Evolutionary conservation across 2,888 invertebrate genomes (phyloP).

Genomic region (Eupeodes latifasciatus): DNA sequence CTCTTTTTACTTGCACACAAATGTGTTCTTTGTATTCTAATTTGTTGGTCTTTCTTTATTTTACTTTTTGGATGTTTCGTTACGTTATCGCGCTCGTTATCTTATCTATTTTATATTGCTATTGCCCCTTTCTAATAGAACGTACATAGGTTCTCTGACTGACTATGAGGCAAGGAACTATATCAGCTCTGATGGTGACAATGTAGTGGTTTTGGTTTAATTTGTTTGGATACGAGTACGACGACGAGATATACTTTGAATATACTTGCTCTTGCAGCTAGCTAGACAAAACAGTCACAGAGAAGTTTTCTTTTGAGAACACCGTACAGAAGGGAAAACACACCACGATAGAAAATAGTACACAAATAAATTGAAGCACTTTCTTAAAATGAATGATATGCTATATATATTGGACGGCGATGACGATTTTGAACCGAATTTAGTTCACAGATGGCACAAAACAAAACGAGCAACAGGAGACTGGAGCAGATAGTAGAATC

Average conservation of each 20-base stretch:
- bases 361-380: slow-evolving; percentile 27
- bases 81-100: slow-evolving; percentile 67
- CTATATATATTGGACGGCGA: background rate
- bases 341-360: slow-evolving; percentile 32
- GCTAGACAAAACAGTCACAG: slow-evolving; percentile 18
- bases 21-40: slow-evolving; percentile 57
- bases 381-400: background rate
- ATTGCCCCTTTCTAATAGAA: slow-evolving; percentile 49
- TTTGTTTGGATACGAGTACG: slow-evolving; percentile 15
- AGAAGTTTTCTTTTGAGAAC: slow-evolving; percentile 39
- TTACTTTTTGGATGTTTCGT: slow-evolving; percentile 61
- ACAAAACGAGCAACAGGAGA: background rate
- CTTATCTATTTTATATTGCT: slow-evolving; percentile 67
- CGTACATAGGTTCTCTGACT: slow-evolving; percentile 25
- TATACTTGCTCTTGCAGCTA: background rate
- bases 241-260: slow-evolving; percentile 30
- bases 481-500: too few relatives aligned
- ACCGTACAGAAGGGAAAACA: slow-evolving; percentile 1
- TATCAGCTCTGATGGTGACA: background rate
- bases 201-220: slow-evolving; percentile 40
- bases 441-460: slow-evolving; percentile 5
- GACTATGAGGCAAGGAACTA: slow-evolving; percentile 3
- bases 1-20: slow-evolving; percentile 55
- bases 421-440: slow-evolving; percentile 21
- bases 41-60: slow-evolving; percentile 17